Conservation (phyloP, 2,113 vertebrate genomes). For the Dasyurus viverrinus region DNA sequence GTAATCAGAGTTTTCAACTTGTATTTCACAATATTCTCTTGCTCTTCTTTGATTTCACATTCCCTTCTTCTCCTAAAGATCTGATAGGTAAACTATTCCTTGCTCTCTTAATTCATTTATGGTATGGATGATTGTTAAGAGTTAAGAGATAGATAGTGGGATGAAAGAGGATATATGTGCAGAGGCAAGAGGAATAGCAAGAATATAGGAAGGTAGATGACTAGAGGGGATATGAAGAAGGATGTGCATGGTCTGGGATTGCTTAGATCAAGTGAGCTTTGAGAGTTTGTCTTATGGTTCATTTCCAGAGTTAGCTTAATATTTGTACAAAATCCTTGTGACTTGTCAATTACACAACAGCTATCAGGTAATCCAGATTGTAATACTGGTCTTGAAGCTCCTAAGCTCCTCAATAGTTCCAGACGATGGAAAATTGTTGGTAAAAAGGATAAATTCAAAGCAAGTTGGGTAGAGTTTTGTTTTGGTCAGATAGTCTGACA, state of each 20-base stretch:
- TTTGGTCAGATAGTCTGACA: neutral
- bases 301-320: no score
- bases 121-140: no score
- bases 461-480: neutral
- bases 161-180: neutral
- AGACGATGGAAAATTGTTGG: neutral
- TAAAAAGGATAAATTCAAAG: neutral
- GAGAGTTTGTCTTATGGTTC: no score
- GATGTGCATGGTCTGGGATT: neutral
- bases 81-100: no score
- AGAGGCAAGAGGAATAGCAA: no score
- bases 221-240: neutral
- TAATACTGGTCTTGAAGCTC: neutral
- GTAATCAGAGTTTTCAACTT: no score
- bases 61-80: no score
- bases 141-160: neutral
- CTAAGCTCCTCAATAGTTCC: neutral
- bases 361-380: neutral
- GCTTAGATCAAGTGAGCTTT: no score
- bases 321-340: neutral
- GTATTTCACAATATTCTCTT: no score
- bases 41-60: no score
- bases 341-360: neutral
- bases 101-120: no score
- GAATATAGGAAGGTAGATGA: neutral